Percentiles rank a stretch among this genome's conserved stretches.
phyloP scores from a whole-genome alignment of 2,888 invertebrate species.

The Chloromyia formosa region DNA sequence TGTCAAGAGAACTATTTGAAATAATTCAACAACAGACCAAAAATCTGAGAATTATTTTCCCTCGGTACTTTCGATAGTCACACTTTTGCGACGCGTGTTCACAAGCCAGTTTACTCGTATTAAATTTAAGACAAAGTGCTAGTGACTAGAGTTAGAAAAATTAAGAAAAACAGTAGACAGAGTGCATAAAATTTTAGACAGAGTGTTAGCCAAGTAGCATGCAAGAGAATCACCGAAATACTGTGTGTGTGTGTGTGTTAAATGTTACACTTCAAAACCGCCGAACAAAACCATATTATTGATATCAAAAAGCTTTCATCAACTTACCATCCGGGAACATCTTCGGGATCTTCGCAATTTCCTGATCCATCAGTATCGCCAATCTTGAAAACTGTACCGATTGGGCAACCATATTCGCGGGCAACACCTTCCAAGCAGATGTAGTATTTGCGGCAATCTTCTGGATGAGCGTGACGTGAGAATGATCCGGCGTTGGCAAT shows the following conservation, averaged over 20 bases:
- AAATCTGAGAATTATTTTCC: too few relatives aligned
- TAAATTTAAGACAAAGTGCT: too few relatives aligned
- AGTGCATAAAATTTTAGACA: too few relatives aligned
- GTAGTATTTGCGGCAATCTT: conserved; percentile 94
- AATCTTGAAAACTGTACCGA: conserved; percentile 95
- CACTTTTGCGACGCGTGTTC: too few relatives aligned
- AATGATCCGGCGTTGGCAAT: conserved; percentile 85
- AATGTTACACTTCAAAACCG: conserved; percentile 56
- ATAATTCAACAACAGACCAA: too few relatives aligned
- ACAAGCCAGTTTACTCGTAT: too few relatives aligned
- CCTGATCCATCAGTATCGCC: conserved; percentile 90
- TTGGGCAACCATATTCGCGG: conserved; percentile 94
- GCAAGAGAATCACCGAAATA: conserved; percentile 57
- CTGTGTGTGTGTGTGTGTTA: conserved; percentile 55
- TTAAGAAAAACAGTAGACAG: too few relatives aligned
- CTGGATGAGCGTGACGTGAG: conserved; percentile 94
- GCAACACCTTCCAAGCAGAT: conserved; percentile 91
- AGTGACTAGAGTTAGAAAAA: too few relatives aligned
- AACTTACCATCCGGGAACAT: conserved; percentile 93
- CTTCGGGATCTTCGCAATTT: conserved; percentile 94
- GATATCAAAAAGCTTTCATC: conserved; percentile 18
- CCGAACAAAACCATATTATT: too few relatives aligned
- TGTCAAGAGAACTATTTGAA: too few relatives aligned
- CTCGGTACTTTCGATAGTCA: too few relatives aligned
- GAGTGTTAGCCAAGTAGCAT: conserved; percentile 56